These are phyloP conservation scores for Dysidea cf. avara DNA, from an alignment of 37 sponge, comb jelly and placozoan genomes.

Conservation along the genomic window DNA sequence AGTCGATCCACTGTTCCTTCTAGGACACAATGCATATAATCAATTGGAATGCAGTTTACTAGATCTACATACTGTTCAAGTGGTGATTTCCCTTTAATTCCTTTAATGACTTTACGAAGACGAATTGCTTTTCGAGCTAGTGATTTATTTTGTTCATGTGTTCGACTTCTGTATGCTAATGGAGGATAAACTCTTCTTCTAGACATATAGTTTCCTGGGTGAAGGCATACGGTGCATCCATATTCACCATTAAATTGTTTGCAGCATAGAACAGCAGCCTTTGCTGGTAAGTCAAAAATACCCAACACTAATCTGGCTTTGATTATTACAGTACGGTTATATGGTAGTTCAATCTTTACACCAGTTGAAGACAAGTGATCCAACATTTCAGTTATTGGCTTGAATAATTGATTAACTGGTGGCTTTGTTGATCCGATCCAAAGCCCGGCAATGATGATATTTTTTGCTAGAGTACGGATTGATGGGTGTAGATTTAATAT, in stretches of 20 bases:
- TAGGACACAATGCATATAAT: slow-evolving; percentile 37
- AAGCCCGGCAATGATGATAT: no score
- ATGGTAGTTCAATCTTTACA: no score
- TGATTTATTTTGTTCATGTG: background rate
- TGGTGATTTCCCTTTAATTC: slow-evolving; percentile 18
- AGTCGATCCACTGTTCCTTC: slow-evolving; percentile 3
- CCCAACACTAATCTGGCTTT: slow-evolving; percentile 5
- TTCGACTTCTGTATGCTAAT: slow-evolving; percentile 4
- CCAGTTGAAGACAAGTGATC: no score
- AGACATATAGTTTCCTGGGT: slow-evolving; percentile 20
- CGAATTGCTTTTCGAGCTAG: background rate
- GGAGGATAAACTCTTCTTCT: slow-evolving; percentile 8
- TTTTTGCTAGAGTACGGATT: no score
- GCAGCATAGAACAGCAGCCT: slow-evolving; percentile 3
- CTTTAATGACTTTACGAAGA: background rate
- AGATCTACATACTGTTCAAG: background rate
- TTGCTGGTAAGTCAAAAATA: slow-evolving; percentile 37
- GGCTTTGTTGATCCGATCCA: no score
- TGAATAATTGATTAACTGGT: no score
- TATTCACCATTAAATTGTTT: slow-evolving; percentile 45
- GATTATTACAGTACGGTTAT: no score
- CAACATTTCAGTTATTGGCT: no score
- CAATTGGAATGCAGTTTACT: slow-evolving; percentile 13
- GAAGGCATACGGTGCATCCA: slow-evolving; percentile 37
- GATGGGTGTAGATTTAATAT: no score